phyloP scores from a whole-genome alignment of 2,113 vertebrate species.

The Phyllostomus discolor region DNA sequence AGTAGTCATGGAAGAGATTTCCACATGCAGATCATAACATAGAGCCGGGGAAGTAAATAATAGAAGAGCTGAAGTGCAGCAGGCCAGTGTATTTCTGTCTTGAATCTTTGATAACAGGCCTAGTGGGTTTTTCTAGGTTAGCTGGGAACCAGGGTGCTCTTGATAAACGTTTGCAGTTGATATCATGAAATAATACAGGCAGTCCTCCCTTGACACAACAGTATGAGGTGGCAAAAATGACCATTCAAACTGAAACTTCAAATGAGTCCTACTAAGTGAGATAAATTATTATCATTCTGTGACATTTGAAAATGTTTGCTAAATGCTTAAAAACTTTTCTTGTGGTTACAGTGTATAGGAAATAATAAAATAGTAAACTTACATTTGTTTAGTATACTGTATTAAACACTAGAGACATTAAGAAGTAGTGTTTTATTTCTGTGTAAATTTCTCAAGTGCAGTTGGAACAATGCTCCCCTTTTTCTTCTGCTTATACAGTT shows the following conservation, averaged over 20 bases:
- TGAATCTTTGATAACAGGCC: background rate
- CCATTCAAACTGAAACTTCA: background rate
- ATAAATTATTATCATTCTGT: background rate
- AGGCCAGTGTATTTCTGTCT: background rate
- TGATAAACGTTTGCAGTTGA: background rate
- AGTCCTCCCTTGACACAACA: background rate
- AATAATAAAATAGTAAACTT: background rate
- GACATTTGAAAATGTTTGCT: conserved; percentile 5
- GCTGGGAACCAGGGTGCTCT: background rate
- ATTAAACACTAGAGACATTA: background rate
- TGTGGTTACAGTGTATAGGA: background rate
- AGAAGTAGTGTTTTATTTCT: background rate
- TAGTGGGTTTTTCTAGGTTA: background rate
- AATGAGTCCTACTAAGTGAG: background rate
- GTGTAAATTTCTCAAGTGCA: background rate
- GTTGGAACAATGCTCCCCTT: background rate
- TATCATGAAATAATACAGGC: background rate
- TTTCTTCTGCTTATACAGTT: background rate
- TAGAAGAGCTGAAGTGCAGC: background rate
- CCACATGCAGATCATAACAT: background rate
- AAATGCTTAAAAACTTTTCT: background rate
- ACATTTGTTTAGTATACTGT: background rate
- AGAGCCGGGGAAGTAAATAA: background rate
- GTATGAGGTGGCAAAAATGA: background rate
- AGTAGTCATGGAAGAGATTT: background rate